Percentiles rank a stretch among this genome's conserved stretches.
phyloP scores from a whole-genome alignment of 2,113 vertebrate species.

The Lasiurus borealis region DNA sequence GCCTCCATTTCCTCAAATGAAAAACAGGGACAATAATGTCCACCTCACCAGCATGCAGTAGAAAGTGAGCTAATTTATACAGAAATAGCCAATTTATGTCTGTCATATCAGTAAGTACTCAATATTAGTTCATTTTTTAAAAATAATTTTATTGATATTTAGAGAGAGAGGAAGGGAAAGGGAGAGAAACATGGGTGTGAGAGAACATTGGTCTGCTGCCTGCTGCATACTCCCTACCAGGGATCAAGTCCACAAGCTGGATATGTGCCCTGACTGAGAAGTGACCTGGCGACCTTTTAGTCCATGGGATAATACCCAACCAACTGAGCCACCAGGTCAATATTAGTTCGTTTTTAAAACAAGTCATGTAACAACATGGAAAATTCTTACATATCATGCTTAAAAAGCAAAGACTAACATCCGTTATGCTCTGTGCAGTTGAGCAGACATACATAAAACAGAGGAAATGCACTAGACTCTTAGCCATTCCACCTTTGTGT shows the following conservation, averaged over 20 bases:
- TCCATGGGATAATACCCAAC: too few relatives aligned
- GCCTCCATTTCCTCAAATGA: background rate
- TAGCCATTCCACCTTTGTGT: background rate
- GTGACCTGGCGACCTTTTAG: too few relatives aligned
- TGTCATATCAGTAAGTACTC: background rate
- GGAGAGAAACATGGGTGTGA: too few relatives aligned
- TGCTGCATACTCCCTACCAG: too few relatives aligned
- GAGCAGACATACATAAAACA: background rate
- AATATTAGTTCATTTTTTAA: background rate
- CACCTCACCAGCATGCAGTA: background rate
- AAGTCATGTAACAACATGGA: background rate
- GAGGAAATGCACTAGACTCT: background rate
- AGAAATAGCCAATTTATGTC: background rate
- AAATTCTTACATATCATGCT: background rate
- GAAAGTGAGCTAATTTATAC: background rate
- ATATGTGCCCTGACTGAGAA: too few relatives aligned
- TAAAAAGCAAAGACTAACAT: background rate
- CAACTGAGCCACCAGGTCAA: background rate
- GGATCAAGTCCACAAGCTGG: too few relatives aligned
- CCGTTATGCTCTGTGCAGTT: background rate
- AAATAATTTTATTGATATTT: background rate
- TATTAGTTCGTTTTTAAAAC: background rate
- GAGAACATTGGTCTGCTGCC: too few relatives aligned
- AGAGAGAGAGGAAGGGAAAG: too few relatives aligned
- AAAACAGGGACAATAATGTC: background rate